phyloP scores from a whole-genome alignment of 1,140 invertebrate genomes.

The Charaxes varanes region DNA sequence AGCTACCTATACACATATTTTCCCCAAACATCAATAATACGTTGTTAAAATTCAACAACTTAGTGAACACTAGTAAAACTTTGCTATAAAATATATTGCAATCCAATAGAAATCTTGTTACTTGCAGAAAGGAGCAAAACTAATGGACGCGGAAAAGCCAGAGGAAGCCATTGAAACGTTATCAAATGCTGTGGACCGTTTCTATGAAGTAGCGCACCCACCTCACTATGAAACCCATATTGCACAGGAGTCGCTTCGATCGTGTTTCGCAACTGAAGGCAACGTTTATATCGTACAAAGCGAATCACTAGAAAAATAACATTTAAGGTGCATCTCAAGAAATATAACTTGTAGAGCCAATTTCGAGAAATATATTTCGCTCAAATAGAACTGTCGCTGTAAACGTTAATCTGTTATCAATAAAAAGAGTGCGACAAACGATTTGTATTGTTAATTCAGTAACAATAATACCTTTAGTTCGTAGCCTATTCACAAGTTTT shows the following conservation, averaged over 20 bases:
- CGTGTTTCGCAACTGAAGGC: slow-evolving; percentile 72
- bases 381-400: not conserved
- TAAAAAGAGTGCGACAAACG: no score
- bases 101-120: no score
- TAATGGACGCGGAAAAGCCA: slow-evolving; percentile 52
- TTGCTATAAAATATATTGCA: no score
- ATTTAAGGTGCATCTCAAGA: no score
- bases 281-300: slow-evolving; percentile 33
- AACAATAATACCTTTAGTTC: no score
- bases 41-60: no score
- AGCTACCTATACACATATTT: no score
- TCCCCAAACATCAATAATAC: no score
- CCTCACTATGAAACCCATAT: slow-evolving; percentile 77
- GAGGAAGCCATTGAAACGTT: slow-evolving; percentile 58
- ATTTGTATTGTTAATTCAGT: no score
- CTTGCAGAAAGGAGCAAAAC: slow-evolving; percentile 38
- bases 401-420: no score
- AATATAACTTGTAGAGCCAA: no score
- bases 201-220: slow-evolving; percentile 71
- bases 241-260: slow-evolving; percentile 76
- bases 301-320: slow-evolving; percentile 9
- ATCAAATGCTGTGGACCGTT: slow-evolving; percentile 67
- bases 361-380: slow-evolving; percentile 1
- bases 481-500: not conserved
- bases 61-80: no score